These are phyloP conservation scores for Colinus virginianus DNA, from an alignment of 2,113 vertebrate genomes.

Conservation along the genomic window DNA sequence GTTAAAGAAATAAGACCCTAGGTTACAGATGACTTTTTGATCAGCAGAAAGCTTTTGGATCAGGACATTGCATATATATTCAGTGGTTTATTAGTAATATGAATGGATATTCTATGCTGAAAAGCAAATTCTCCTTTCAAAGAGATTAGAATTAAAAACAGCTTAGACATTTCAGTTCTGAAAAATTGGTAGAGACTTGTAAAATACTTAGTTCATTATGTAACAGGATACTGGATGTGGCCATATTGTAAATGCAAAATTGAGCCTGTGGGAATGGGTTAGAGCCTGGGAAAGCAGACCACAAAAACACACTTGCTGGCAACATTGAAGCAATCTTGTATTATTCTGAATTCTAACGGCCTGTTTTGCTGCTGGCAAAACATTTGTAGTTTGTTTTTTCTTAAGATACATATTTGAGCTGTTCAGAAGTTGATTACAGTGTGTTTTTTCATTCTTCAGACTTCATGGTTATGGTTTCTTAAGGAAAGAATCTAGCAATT, in stretches of 20 bases:
- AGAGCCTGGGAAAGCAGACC: not conserved
- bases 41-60: not conserved
- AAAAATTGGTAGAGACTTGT: slow-evolving; percentile 9
- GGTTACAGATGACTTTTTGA: not conserved
- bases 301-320: not conserved
- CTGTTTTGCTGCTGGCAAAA: not conserved
- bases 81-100: not conserved
- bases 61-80: not conserved
- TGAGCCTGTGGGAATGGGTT: not conserved
- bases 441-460: not conserved
- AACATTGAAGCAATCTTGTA: not conserved
- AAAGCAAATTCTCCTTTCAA: not conserved
- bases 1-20: not conserved
- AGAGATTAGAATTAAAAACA: not conserved
- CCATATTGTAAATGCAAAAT: not conserved
- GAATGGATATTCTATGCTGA: not conserved
- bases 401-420: not conserved
- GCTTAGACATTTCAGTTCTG: not conserved
- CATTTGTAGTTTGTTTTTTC: not conserved
- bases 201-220: not conserved
- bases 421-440: not conserved
- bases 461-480: not conserved
- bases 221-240: not conserved
- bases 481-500: not conserved
- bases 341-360: not conserved